Conservation (phyloP, 2,888 invertebrate species). For the Lepidochitona cinerea region DNA sequence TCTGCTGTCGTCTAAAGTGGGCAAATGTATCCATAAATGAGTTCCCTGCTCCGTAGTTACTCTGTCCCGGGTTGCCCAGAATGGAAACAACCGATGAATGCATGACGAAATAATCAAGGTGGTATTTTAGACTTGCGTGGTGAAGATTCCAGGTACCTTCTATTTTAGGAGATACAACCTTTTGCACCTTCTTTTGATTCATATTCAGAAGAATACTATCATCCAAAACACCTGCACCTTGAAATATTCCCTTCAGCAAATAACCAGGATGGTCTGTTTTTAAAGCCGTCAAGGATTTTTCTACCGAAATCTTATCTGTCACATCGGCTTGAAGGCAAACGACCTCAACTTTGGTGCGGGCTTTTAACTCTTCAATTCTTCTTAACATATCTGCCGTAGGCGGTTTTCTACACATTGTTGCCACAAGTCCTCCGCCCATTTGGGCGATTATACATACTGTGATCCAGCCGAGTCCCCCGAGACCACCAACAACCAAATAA, state of each 20-base stretch:
- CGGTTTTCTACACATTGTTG: slow-evolving; percentile 36
- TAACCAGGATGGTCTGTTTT: neutral
- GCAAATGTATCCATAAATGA: slow-evolving; percentile 51
- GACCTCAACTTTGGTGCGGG: neutral
- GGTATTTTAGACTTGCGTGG: slow-evolving; percentile 20
- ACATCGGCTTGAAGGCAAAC: neutral
- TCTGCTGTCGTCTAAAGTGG: slow-evolving; percentile 36
- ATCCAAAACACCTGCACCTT: slow-evolving; percentile 45
- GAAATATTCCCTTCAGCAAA: slow-evolving; percentile 49
- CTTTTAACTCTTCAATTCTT: neutral
- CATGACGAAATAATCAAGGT: slow-evolving; percentile 51
- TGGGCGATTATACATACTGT: slow-evolving; percentile 36
- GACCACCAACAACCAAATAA: slow-evolving; percentile 51
- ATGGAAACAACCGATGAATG: slow-evolving; percentile 52
- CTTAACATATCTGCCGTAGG: slow-evolving; percentile 15
- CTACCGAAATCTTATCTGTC: slow-evolving; percentile 7
- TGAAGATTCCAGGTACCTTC: slow-evolving; percentile 52
- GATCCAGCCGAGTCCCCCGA: slow-evolving; percentile 54
- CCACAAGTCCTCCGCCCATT: slow-evolving; percentile 39
- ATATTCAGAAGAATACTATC: slow-evolving; percentile 31
- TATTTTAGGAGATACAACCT: neutral
- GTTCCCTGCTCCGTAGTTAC: slow-evolving; percentile 53
- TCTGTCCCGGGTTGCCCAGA: slow-evolving; percentile 50
- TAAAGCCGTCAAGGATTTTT: slow-evolving; percentile 1
- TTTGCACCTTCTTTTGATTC: slow-evolving; percentile 20